Evolutionary conservation across 2,113 vertebrate species (phyloP).

Genomic region (Crypturellus undulatus): DNA sequence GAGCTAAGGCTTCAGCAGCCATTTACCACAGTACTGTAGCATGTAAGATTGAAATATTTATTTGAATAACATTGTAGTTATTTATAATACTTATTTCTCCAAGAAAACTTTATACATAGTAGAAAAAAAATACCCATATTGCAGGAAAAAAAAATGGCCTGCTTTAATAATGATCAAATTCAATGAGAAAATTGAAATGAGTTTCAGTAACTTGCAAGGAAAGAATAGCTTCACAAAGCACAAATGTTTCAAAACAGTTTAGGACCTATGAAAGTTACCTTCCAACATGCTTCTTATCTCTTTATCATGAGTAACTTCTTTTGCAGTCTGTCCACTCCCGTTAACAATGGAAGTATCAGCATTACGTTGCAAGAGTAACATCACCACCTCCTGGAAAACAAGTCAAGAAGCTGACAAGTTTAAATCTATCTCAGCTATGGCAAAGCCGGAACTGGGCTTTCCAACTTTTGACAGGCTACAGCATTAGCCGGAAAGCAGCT

Average conservation of each 20-base stretch:
- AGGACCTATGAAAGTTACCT: constrained; percentile 76
- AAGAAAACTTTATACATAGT: neutral
- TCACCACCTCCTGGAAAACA: constrained; percentile 88
- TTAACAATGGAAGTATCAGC: constrained; percentile 88
- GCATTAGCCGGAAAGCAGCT: neutral
- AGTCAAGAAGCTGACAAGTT: constrained; percentile 43
- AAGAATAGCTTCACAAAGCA: neutral
- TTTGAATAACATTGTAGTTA: neutral
- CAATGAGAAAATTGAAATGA: neutral
- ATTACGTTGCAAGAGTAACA: constrained; percentile 88
- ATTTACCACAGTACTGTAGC: neutral
- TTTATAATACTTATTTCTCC: neutral
- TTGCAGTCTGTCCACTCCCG: constrained; percentile 88
- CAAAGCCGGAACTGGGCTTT: neutral
- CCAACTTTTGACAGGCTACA: neutral
- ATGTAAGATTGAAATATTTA: neutral
- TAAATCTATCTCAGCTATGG: neutral
- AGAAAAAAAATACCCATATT: neutral
- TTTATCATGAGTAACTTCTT: constrained; percentile 89
- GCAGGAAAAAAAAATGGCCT: neutral
- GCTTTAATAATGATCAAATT: neutral
- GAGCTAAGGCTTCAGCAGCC: neutral
- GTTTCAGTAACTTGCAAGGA: neutral
- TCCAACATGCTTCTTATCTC: constrained; percentile 93
- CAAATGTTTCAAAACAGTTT: neutral